Base-by-base conservation (phyloP, 2,797 vertebrate species). In the Brachymystax lenok region DNA sequence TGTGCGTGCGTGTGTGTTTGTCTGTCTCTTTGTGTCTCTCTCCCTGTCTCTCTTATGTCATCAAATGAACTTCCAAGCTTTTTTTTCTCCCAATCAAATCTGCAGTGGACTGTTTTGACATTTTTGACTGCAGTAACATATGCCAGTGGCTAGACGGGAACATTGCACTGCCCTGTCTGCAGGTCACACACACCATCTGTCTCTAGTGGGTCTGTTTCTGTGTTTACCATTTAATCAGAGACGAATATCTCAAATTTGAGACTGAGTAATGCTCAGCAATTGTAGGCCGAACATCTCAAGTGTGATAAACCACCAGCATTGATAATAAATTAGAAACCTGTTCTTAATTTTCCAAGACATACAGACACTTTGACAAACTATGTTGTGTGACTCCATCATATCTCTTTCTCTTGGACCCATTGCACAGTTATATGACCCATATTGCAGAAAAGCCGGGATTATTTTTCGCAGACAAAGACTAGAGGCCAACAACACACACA, bases 401-500 rank as follows among this genome's bases (percentile, higher is more conserved):
- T 59, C 21, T 24, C 21, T 24, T 24, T 10, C 24, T 24, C n/a
- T n/a, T 69, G 21, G 33, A 30, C 46, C 46, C 76, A 19, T 64
- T 51, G 50, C 33, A 16, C 3, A 54, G 69, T 76, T 79, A 71
- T 77, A 35, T 90, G 91, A 93, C 92, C 92, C 79, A 91, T 75
- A 87, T 93, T 89, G 56, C 71, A 80, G 73, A 82, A 90, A 85
- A 86, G 69, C 35, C 80, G 79, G 87, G 86, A 78, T 81, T 83
- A 71, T 74, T 27, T 63, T 75, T 82, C 51, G 24, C 30, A 83
- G 51, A 84, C 68, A 81, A 77, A 79, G 70, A 27, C 71, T 24
- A 77, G 27, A 71, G 50, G 40, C 46, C 27, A 74, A 54, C 24
- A 5, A 27, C 50, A 50, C 30, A 24, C 35, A 35, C 61, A 70